These are phyloP conservation scores for Cepaea nemoralis DNA, from an alignment of 1,140 invertebrate genomes.

Conservation along the genomic window DNA sequence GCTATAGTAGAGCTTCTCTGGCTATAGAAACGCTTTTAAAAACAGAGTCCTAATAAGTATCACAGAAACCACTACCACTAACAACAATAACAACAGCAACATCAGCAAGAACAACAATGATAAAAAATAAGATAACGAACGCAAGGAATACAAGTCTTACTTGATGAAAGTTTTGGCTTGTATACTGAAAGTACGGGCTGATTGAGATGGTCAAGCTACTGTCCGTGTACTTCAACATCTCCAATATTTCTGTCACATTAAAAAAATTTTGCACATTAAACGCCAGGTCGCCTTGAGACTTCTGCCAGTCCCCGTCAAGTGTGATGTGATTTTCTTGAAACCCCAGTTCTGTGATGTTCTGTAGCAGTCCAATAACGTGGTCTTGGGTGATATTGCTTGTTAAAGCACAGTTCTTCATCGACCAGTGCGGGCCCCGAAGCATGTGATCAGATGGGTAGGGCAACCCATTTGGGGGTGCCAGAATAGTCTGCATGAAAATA, in stretches of 20 bases:
- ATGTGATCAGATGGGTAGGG: constrained; percentile 40
- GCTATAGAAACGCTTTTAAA: no score
- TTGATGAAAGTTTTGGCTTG: neutral
- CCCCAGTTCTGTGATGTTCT: constrained; percentile 74
- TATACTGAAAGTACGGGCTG: constrained; percentile 29
- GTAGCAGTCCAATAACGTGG: constrained; percentile 38
- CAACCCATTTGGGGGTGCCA: constrained; percentile 23
- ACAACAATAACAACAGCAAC: no score
- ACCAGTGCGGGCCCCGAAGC: constrained; percentile 52
- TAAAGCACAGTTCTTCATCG: constrained; percentile 33
- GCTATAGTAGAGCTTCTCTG: no score
- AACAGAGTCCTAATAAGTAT: no score
- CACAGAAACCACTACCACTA: no score
- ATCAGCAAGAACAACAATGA: no score
- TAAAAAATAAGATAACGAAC: no score
- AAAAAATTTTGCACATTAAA: constrained; percentile 83
- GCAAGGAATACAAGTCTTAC: no score
- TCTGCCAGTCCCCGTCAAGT: constrained; percentile 92
- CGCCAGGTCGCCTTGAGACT: constrained; percentile 84
- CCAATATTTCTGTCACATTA: constrained; percentile 76
- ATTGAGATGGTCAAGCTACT: constrained; percentile 3
- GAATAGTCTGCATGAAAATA: constrained; percentile 48
- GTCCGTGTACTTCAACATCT: constrained; percentile 76
- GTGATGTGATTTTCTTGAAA: constrained; percentile 80
- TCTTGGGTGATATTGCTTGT: constrained; percentile 39